Base-by-base conservation (phyloP, 2,888 invertebrate genomes). In the Arctia plantaginis region DNA sequence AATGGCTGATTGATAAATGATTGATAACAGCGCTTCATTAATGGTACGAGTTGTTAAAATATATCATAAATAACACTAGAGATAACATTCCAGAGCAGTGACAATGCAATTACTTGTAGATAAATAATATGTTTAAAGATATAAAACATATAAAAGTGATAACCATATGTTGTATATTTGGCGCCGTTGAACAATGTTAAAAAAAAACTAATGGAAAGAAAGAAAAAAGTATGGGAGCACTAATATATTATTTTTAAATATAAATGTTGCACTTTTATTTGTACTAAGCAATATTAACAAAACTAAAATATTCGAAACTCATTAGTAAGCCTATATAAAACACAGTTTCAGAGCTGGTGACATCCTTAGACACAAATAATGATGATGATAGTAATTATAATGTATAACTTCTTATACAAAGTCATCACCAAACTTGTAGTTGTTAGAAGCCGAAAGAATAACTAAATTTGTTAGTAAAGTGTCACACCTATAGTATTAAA, bases 41-140 rank as follows among this genome's bases (percentile, higher is more conserved):
- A 69, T 35, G 39, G 27, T 55, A 59, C 59, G 20, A 69, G 69
- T 39, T 68, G 41, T 39, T 30, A 39, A 39, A 71, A 71, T 65
- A 71, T 74, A 71, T 39, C 15, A 55, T 13, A 23, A n/a, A 74
- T 30, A 71, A 65, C 55, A 66, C 41, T 47, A 69, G 33, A 27
- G 71, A 76, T 76, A 76, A 76, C 47, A 76, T 73, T 67, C 76
- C 44, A 23, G 2, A 47, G 66, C 39, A 12, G 13, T 72, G 66
- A 72, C 67, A 73, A 70, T 41, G 39, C 67, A 51, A 69, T 75
- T 47, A 59, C 39, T 71, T 55, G 33, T 64, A 27, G 74, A 75
- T 75, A 71, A 75, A 33, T 23, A 35, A 20, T 30, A 15, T 59
- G 18, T 20, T 30, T 30, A 41, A 65, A 35, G 35, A 66, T 59